Base-by-base conservation (phyloP, 2,113 vertebrate species). In the Microcebus jonahi region DNA sequence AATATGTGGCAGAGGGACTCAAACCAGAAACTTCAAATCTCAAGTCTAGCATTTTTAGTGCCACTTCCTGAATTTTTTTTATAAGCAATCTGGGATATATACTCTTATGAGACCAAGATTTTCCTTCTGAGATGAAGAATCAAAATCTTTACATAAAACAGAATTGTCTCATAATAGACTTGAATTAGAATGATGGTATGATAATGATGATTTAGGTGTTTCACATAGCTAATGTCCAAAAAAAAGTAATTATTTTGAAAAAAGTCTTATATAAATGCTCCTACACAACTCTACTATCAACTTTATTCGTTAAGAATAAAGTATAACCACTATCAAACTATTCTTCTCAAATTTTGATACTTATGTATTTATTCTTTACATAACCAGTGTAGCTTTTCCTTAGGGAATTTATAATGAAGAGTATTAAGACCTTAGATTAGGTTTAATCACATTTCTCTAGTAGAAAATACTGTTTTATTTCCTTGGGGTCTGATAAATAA, bases 401-500 rank as follows among this genome's bases (percentile, higher is more conserved):
- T 18, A 2, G 29, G 55, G 65, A 83, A 67, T 61, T 65, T n/a
- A 10, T 82, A 27, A 81, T 73, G 57, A 96, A 67, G 6, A 67
- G 4, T 29, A 39, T 12, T n/a, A 84, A 68, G 87, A 87, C 75
- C 20, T 50, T 68, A 67, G 53, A 82, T 31, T 20, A 8, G 17
- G 15, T 42, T 86, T 75, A 68, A 68, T 70, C 83, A 12, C 13
- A 29, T 70, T 90, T 85, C 68, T 76, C 15, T 81, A 31, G 88
- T 11, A 36, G 36, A 73, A 95, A 88, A 85, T 9, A 17, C 7
- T 36, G 12, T 79, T 91, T 95, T 42, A 57, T 88, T 93, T 94
- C 93, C 79, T 94, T 79, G 29, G 34, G n/a, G 55, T 77, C 21
- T 84, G 61, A 90, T 20, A 34, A 68, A 76, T 86, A 80, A 90